Conservation (phyloP, 2,888 invertebrate genomes). For the Parnassius apollo region DNA sequence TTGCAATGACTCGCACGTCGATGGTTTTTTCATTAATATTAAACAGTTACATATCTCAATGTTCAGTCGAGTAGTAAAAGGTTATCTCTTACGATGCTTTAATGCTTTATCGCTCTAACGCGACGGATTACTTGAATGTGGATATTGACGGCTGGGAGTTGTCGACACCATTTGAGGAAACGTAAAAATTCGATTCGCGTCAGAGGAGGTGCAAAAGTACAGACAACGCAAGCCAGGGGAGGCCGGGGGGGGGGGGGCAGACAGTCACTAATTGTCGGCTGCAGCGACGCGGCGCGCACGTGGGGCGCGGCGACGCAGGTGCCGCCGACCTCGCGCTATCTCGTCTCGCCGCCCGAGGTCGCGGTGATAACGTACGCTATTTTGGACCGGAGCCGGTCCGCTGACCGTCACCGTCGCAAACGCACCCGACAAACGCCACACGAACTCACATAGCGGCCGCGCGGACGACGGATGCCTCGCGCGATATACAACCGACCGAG, state of each 20-base stretch:
- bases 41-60: conserved; percentile 11
- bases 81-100: conserved; percentile 14
- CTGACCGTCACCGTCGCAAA: conserved; percentile 66
- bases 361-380: conserved; percentile 77
- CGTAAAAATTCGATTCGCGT: conserved; percentile 24
- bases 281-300: conserved; percentile 54
- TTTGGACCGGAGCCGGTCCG: conserved; percentile 55
- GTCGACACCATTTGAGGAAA: conserved; percentile 2
- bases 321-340: conserved; percentile 78
- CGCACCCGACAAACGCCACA: conserved; percentile 55
- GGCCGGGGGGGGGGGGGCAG: conserved; percentile 31
- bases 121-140: conserved; percentile 13
- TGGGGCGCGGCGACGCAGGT: conserved; percentile 66
- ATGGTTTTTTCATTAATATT: background rate
- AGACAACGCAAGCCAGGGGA: conserved; percentile 32
- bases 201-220: conserved; percentile 32
- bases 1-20: conserved; percentile 11
- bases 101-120: conserved; percentile 3
- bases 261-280: conserved; percentile 45
- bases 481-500: conserved; percentile 14
- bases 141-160: background rate
- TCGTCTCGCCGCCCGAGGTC: conserved; percentile 75
- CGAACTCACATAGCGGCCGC: conserved; percentile 59
- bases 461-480: conserved; percentile 39
- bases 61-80: conserved; percentile 8